A percentile compares a stretch with the other conserved stretches of the same genome.
phyloP scores from a whole-genome alignment of 2,113 vertebrate species.

The Symphodus melops region DNA sequence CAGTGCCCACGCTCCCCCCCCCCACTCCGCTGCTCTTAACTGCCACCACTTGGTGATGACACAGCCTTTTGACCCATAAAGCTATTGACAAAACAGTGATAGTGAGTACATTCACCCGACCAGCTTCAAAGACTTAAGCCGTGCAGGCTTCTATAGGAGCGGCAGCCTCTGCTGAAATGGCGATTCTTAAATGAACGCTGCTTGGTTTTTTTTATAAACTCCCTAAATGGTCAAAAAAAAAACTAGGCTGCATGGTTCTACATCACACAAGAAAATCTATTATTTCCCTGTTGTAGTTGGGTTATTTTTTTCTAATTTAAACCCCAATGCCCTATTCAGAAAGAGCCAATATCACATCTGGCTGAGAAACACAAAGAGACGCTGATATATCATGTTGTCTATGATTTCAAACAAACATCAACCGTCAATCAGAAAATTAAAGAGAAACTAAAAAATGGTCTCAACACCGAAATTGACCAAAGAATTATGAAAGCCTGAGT shows the following conservation, averaged over 20 bases:
- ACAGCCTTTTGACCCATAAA: conserved; percentile 76
- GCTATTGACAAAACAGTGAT: conserved; percentile 70
- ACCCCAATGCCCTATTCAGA: neutral
- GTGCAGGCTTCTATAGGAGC: conserved; percentile 17
- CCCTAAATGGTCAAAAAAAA: conserved; percentile 6
- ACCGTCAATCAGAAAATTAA: conserved; percentile 26
- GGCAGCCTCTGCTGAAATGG: conserved; percentile 51
- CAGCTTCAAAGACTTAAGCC: conserved; percentile 2
- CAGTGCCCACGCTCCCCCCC: conserved; percentile 21
- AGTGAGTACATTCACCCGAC: conserved; percentile 60
- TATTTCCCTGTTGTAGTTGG: conserved; percentile 13
- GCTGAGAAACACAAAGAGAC: conserved; percentile 31
- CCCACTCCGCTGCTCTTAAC: conserved; percentile 45
- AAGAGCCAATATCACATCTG: conserved; percentile 37
- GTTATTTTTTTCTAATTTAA: conserved; percentile 25
- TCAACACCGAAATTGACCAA: conserved; percentile 19
- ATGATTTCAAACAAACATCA: conserved; percentile 39
- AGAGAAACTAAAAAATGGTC: conserved; percentile 35
- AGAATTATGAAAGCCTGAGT: conserved; percentile 15
- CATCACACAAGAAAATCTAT: conserved; percentile 3
- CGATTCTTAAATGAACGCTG: conserved; percentile 22
- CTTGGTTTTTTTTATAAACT: no score
- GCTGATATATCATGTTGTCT: conserved; percentile 40
- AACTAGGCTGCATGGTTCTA: neutral
- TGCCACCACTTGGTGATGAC: conserved; percentile 62